Percentiles rank a stretch among this genome's conserved stretches.
Conservation (phyloP, 2,888 invertebrate species). For the Tanytarsus gracilentus region DNA sequence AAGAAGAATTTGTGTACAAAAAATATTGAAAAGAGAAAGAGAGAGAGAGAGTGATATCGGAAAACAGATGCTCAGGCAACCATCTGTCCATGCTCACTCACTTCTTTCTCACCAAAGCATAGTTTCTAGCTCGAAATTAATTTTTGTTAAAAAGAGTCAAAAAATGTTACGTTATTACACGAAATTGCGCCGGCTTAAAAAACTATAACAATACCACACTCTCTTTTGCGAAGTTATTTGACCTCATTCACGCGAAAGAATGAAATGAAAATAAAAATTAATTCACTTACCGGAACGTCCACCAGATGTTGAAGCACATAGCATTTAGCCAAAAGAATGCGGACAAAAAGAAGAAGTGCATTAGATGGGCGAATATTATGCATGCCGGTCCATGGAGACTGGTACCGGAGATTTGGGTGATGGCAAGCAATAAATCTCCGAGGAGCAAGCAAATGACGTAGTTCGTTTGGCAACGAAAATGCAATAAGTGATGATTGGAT, state of each 20-base stretch:
- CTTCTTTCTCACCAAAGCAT: neutral
- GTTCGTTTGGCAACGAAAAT: constrained; percentile 82
- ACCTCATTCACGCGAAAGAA: neutral
- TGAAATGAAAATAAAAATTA: neutral
- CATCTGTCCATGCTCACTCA: constrained; percentile 28
- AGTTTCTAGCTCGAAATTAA: neutral
- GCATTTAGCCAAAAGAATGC: constrained; percentile 91
- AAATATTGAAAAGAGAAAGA: neutral
- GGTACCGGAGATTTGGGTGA: constrained; percentile 61
- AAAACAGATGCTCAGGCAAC: constrained; percentile 17
- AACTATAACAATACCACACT: neutral
- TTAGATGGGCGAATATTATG: constrained; percentile 63
- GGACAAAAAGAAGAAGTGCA: constrained; percentile 81
- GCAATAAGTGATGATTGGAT: constrained; percentile 74
- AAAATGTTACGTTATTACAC: neutral
- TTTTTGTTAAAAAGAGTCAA: neutral
- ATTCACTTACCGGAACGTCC: constrained; percentile 73
- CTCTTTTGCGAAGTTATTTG: neutral
- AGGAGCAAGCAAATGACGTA: constrained; percentile 75
- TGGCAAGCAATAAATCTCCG: constrained; percentile 69
- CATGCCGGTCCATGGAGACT: constrained; percentile 54
- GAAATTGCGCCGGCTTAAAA: neutral
- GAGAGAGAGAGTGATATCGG: neutral
- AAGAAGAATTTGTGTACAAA: constrained; percentile 12
- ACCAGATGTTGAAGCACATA: constrained; percentile 93